Evolutionary conservation across 2,113 vertebrate species (phyloP), one percentile per base, ranked within the genome.

Genomic region (Lampris incognitus): DNA sequence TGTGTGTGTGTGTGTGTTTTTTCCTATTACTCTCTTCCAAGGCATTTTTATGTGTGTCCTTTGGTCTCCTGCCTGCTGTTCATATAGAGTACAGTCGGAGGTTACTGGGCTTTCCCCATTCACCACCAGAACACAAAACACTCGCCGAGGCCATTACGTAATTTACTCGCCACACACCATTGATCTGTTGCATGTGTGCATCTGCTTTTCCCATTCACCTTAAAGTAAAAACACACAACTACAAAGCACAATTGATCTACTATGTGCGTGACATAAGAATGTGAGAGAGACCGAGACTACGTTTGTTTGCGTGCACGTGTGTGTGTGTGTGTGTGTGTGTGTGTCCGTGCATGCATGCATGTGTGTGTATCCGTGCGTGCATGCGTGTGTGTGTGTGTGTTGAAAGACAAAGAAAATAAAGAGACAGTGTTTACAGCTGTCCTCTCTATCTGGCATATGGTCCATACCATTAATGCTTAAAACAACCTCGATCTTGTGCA

Each of bases 21-120:
- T 37, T 86, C 76, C 76, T 69, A 74, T 85, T 76, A 81, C 69
- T 13, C 48, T 73, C 70, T 67, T 70, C 62, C 81, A 82, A 74
- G 73, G 70, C 69, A 67, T 72, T 66, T 77, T 71, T 79, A 62
- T 81, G 59, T 67, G 61, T 69, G 70, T 66, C 66, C 57, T 86
- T 85, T 11, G 77, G 88, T 83, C 79, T 76, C 61, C 85, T 90
- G 91, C 85, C 88, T 85, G 81, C 81, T 68, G 69, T 75, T 88
- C 87, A 84, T 82, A 83, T 67, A 75, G 71, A 82, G 69, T 65
- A 82, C 86, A 79, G 70, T 82, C 78, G 86, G 85, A 91, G 85
- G 88, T 87, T 85, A 85, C 90, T 91, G 92, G 91, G 89, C 89
- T 91, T 93, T 90, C 87, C 89, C 91, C 72, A 72, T 89, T 79